Evolutionary conservation across 2,888 invertebrate genomes (phyloP), one percentile per base, ranked within the genome.

Genomic region (Steinernema hermaphroditum): DNA sequence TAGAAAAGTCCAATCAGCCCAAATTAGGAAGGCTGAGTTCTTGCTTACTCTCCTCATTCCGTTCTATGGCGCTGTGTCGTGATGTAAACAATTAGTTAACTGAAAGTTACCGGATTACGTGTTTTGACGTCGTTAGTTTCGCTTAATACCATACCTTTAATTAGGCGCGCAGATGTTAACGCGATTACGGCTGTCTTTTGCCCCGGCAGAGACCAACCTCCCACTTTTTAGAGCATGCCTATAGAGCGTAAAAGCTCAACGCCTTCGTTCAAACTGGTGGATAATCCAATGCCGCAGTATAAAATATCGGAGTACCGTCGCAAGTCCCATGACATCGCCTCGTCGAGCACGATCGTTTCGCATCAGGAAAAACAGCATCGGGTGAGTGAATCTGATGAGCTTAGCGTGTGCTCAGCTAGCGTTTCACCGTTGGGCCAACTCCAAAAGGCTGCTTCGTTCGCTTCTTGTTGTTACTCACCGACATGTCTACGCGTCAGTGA

Each of bases 161-260:
- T 32, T 62, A 62, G 34, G 12, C 54, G 27, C 27, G 62, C 62
- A 62, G 62, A 62, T 62, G 62, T 62, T 62, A 62, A 34, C 62
- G 62, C 16, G 62, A 32, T 62, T 34, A 14, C 27, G 27, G 29
- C 62, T 27, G 62, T 16, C 62, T 32, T 62, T 62, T 29, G 16
- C 32, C 27, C 54, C 24, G 14, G 43, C 54, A 4, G 2, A 24
- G 54, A 24, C 6, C 62, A 6, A 62, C 29, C 34, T 4, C 24
- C 50, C 24, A 24, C 24, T n/a, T 50, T 12, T 19, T 46, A 46
- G 46, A 46, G n/a, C 46, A 62, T 62, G 62, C 27, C 62, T 32
- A 34, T 62, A 12, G 62, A 62, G 62, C 62, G 62, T 32, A 62
- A 62, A n/a, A 62, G 62, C 62, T 62, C 62, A 32, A 62, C 62